These are phyloP conservation scores for Muschampia staudingeri DNA, from an alignment of 2,888 invertebrate species.

Conservation along the genomic window DNA sequence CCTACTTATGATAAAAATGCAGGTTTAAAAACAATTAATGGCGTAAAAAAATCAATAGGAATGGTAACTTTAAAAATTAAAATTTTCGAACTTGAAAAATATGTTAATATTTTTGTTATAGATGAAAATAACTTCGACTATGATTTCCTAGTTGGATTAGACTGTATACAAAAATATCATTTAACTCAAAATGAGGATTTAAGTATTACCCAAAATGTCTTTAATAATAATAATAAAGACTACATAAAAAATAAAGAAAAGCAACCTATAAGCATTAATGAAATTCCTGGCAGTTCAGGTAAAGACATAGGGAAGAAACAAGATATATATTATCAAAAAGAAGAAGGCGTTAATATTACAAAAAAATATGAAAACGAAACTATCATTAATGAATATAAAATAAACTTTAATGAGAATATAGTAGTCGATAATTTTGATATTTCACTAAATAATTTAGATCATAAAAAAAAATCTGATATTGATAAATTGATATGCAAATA, in stretches of 20 bases:
- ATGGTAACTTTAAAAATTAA: constrained; percentile 49
- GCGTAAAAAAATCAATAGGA: constrained; percentile 52
- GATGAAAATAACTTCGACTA: constrained; percentile 30
- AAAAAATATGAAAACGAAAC: not conserved
- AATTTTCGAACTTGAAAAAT: constrained; percentile 37
- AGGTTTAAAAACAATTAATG: constrained; percentile 57
- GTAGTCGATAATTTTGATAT: not conserved
- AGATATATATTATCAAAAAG: too few species aligned
- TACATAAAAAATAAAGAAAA: too few species aligned
- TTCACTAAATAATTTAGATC: not conserved
- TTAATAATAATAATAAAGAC: too few species aligned
- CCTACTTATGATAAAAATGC: not conserved
- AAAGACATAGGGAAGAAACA: too few species aligned
- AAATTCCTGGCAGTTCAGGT: too few species aligned
- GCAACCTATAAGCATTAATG: too few species aligned
- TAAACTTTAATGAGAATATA: constrained; percentile 17
- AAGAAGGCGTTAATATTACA: too few species aligned
- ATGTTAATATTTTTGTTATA: constrained; percentile 42
- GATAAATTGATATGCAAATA: constrained; percentile 25
- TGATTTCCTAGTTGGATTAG: constrained; percentile 55
- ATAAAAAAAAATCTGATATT: not conserved
- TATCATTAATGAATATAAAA: not conserved
- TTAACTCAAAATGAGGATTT: constrained; percentile 52
- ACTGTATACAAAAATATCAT: constrained; percentile 55
- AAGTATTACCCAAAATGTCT: constrained; percentile 34